Evolutionary conservation across 1,140 invertebrate species (phyloP), one percentile per base, ranked within the genome.

Genomic region (Lutraria rhynchaena): DNA sequence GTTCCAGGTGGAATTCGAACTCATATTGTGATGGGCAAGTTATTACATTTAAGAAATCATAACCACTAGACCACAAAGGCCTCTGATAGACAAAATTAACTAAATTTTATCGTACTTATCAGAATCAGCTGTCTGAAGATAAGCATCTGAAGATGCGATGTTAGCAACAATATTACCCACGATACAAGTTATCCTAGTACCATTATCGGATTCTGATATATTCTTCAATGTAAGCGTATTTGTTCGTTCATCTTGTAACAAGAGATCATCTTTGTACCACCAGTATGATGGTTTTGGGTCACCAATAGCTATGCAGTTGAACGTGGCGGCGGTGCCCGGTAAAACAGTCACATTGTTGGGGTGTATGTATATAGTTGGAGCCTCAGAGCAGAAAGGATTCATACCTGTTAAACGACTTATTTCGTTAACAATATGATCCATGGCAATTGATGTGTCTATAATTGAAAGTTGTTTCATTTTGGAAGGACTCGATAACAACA

Each of bases 121-220:
- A 7, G 41, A 22, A 9, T 15, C 15, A 27, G 46, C 37, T 44
- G 46, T 41, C 2, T 15, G 7, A 44, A 65, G 35, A 65, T 65
- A 19, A 1, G 61, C 61, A 5, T 65, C 61, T 2, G 24, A 24
- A 44, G 61, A 76, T 35, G 74, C 35, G 19, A 63, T 19, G n/a
- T 76, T 76, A 0, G 74, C 74, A 3, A 76, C 60, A 33, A 76
- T 31, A 60, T 76, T 76, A 3, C 74, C 74, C 0, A 60, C 74
- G 22, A 65, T 60, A 29, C 74, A 76, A 24, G 15, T 51, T 17
- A 63, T 63, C 24, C 22, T 24, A 35, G 24, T 60, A 53, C 13
- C 37, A 29, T 76, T 60, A 31, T 63, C 24, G 1, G 15, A n/a
- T n/a, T n/a, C 19, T 31, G 74, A 19, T 7, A 19, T 31, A 37